phyloP scores from a whole-genome alignment of 2,888 invertebrate species.

The Spodoptera picta region DNA sequence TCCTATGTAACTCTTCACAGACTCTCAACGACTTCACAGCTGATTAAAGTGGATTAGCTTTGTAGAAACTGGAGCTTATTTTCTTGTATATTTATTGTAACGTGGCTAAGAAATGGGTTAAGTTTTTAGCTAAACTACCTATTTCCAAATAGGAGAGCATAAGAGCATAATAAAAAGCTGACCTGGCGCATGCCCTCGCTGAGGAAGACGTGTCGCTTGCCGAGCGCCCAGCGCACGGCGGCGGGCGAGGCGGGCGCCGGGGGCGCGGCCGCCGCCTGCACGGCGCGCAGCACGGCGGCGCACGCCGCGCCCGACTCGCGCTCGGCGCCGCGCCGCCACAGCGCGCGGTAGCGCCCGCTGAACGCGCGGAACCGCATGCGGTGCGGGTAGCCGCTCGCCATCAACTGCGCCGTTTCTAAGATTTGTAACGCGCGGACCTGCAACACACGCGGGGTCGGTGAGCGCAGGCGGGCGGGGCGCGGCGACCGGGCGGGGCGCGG shows the following conservation, averaged over 20 bases:
- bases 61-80: no score
- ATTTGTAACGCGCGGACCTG: constrained; percentile 95
- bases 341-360: constrained; percentile 94
- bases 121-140: no score
- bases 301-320: constrained; percentile 88
- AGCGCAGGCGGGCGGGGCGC: constrained; percentile 75
- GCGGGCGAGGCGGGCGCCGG: constrained; percentile 92
- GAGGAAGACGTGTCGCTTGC: constrained; percentile 97
- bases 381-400: constrained; percentile 98
- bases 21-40: no score
- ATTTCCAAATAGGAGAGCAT: no score
- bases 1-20: no score
- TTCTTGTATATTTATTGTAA: no score
- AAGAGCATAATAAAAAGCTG: constrained; percentile 4
- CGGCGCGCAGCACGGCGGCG: constrained; percentile 93
- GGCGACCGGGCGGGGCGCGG: constrained; percentile 74
- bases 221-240: constrained; percentile 94
- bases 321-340: constrained; percentile 93
- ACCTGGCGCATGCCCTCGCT: constrained; percentile 98
- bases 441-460: background rate
- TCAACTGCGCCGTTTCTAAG: constrained; percentile 97
- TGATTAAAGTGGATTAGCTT: no score
- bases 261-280: constrained; percentile 93
- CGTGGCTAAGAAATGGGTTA: no score
- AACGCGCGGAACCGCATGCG: constrained; percentile 98